Evolutionary conservation across 2,888 invertebrate species (phyloP).

Genomic region (Acrobasis repandana): DNA sequence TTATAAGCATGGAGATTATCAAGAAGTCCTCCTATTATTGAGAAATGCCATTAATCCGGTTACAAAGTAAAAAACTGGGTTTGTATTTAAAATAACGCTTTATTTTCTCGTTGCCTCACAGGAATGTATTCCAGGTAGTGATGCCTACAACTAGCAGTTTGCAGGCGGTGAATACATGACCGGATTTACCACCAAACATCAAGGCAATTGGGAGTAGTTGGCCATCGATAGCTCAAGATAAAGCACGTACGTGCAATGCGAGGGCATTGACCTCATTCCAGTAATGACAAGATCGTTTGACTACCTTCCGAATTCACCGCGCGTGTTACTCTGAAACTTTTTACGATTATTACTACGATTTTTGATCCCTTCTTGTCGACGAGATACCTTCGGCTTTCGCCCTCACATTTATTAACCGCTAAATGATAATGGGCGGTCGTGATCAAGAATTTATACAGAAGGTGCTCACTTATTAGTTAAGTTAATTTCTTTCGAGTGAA

Average conservation of each 20-base stretch:
- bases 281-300: slow-evolving; percentile 63
- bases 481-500: background rate
- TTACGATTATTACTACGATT: slow-evolving; percentile 77
- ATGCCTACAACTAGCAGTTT: background rate
- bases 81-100: too few species aligned
- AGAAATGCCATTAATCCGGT: too few species aligned
- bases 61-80: too few species aligned
- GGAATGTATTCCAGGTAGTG: too few species aligned
- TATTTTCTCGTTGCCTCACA: too few species aligned
- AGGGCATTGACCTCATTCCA: slow-evolving; percentile 48
- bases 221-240: slow-evolving; percentile 43
- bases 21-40: too few species aligned
- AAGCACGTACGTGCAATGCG: slow-evolving; percentile 43
- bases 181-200: background rate
- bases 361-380: slow-evolving; percentile 65
- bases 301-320: slow-evolving; percentile 69
- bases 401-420: slow-evolving; percentile 73
- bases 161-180: background rate
- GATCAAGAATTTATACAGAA: slow-evolving; percentile 61
- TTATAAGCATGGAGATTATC: too few species aligned
- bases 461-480: slow-evolving; percentile 46
- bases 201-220: slow-evolving; percentile 2
- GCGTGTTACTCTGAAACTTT: slow-evolving; percentile 73
- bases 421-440: slow-evolving; percentile 69
- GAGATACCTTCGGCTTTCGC: slow-evolving; percentile 64